A percentile compares a stretch with the other conserved stretches of the same genome.
phyloP scores from a whole-genome alignment of 2,113 vertebrate species.

The Colistium nudipinnis region DNA sequence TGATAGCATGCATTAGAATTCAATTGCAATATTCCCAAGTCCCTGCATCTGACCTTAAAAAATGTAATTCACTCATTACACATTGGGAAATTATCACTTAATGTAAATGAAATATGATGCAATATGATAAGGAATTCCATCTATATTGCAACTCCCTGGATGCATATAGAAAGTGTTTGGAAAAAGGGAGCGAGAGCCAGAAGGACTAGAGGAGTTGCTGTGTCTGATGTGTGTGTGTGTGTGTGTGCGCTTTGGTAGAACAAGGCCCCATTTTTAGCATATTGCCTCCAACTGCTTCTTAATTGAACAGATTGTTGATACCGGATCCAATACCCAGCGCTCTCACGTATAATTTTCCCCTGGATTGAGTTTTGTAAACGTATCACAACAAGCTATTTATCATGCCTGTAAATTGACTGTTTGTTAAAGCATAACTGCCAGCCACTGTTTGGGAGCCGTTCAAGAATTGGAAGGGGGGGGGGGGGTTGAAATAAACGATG shows the following conservation, averaged over 20 bases:
- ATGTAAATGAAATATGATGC: slow-evolving; percentile 75
- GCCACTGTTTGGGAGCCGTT: slow-evolving; percentile 87
- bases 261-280: slow-evolving; percentile 82
- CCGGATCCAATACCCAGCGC: slow-evolving; percentile 89
- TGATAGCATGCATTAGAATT: slow-evolving; percentile 82
- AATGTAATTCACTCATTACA: slow-evolving; percentile 81
- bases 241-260: slow-evolving; percentile 68
- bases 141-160: slow-evolving; percentile 61
- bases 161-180: slow-evolving; percentile 43
- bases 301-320: slow-evolving; percentile 95
- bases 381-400: slow-evolving; percentile 94
- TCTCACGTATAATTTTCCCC: slow-evolving; percentile 91
- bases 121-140: slow-evolving; percentile 75
- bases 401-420: slow-evolving; percentile 93
- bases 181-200: slow-evolving; percentile 37
- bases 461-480: slow-evolving; percentile 87
- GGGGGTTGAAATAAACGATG: slow-evolving; percentile 88
- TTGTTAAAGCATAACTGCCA: slow-evolving; percentile 94
- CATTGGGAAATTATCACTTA: slow-evolving; percentile 79
- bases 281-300: slow-evolving; percentile 94
- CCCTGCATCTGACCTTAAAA: slow-evolving; percentile 77
- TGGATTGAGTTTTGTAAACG: slow-evolving; percentile 90
- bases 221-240: slow-evolving; percentile 30
- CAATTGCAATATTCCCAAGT: slow-evolving; percentile 79
- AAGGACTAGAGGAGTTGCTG: slow-evolving; percentile 35